Evolutionary conservation across 2,113 vertebrate genomes (phyloP).

Genomic region (Antechinus flavipes): DNA sequence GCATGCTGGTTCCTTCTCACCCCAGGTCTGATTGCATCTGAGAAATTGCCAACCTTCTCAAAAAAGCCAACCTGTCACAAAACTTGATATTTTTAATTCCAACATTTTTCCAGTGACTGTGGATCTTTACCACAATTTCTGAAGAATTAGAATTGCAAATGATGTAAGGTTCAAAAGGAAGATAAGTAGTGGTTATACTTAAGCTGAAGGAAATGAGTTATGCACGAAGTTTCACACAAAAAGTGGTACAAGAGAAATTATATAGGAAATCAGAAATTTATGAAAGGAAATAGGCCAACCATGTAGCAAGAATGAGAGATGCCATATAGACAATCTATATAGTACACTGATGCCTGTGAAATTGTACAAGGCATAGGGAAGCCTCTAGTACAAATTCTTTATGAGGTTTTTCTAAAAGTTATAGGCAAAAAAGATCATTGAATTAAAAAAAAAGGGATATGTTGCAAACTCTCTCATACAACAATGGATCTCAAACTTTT

Average conservation of each 20-base stretch:
- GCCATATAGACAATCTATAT: neutral
- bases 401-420: neutral
- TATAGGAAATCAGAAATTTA: neutral
- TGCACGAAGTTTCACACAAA: neutral
- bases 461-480: neutral
- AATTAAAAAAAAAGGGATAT: neutral
- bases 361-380: neutral
- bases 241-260: neutral
- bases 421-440: neutral
- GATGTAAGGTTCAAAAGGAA: neutral
- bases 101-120: neutral
- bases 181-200: neutral
- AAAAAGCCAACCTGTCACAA: neutral
- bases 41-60: neutral
- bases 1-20: too few species aligned
- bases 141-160: neutral
- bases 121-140: neutral
- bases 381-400: neutral
- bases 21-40: neutral
- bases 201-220: neutral
- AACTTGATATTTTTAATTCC: neutral
- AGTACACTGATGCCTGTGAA: neutral
- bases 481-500: neutral
- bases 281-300: neutral
- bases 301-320: neutral